Base-by-base conservation (phyloP, 2,113 vertebrate genomes). In the Myiagra hebetior region DNA sequence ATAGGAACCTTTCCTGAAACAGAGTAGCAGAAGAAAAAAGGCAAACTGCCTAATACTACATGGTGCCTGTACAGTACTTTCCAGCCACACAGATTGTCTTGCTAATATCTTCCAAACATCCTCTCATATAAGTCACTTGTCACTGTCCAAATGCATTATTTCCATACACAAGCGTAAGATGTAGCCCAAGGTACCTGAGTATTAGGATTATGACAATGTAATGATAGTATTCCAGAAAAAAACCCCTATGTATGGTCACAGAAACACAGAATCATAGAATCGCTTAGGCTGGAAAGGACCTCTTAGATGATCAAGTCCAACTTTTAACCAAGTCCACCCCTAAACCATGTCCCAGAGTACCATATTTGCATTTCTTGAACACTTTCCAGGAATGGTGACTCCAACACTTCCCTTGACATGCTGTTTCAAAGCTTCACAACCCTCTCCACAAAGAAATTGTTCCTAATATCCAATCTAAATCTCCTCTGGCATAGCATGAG, bases 401-500 rank as follows among this genome's bases (percentile, higher is more conserved):
- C 73, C 42, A 37, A 33, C 42, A 11, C 15, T 49, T n/a, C 42
- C 30, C 19, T 30, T 28, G 19, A 17, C 50, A 56, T 23, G 19
- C 19, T 57, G 15, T 57, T 57, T 16, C 42, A 67, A 50, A 26
- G 44, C 27, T 39, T 46, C 14, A 39, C 27, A 46, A 55, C 7
- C 8, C 21, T 31, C 37, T 53, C 7, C 30, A 24, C 26, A 13
- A 37, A 44, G 26, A 72, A 62, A 21, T 31, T 72, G 18, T 70
- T 70, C 35, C 7, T 19, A 50, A 50, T 21, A 35, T 13, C 7
- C 47, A 41, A 2, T 17, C 56, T 47, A 62, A 62, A 47, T 30
- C 13, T 47, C 28, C 20, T 28, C 47, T 1, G 1, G 7, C 6
- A 33, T 0, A 46, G 5, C 2, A 30, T 28, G 6, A 87, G 22